A percentile compares a stretch with the other conserved stretches of the same genome.
Evolutionary conservation across 2,113 vertebrate genomes (phyloP).

Genomic region (Oxyruncus cristatus): DNA sequence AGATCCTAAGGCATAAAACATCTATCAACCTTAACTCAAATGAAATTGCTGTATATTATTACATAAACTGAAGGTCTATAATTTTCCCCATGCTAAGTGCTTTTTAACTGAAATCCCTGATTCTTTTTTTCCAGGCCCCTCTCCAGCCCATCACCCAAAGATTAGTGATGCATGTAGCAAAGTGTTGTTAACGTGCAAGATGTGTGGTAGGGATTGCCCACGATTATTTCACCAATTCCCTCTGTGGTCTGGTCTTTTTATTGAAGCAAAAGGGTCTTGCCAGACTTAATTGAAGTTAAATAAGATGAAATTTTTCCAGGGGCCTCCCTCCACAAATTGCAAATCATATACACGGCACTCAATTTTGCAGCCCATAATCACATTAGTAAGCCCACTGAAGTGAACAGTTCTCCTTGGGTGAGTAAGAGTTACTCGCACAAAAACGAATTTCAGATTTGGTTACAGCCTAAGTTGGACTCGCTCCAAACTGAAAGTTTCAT

Average conservation of each 20-base stretch:
- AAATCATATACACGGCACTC: not conserved
- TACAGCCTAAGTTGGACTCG: not conserved
- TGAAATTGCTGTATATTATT: not conserved
- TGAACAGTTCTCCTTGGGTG: not conserved
- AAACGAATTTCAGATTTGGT: not conserved
- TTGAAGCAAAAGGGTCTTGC: not conserved
- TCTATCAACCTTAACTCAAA: not conserved
- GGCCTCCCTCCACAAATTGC: not conserved
- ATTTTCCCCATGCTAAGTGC: not conserved
- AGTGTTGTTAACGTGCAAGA: not conserved
- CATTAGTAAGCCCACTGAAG: conserved; percentile 16
- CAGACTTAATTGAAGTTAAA: conserved; percentile 2
- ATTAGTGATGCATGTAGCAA: not conserved
- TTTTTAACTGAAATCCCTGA: conserved; percentile 7
- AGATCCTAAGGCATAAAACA: not conserved
- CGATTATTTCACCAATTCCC: not conserved
- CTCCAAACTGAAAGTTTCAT: not conserved
- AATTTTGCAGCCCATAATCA: conserved; percentile 37
- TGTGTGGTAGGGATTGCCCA: not conserved
- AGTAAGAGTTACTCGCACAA: not conserved
- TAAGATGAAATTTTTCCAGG: not conserved
- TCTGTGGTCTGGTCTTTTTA: not conserved
- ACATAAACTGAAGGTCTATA: not conserved
- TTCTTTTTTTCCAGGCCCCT: conserved; percentile 19
- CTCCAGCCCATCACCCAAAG: not conserved